Evolutionary conservation across 2,113 vertebrate species (phyloP).

Genomic region (Oreochromis spilurus): DNA sequence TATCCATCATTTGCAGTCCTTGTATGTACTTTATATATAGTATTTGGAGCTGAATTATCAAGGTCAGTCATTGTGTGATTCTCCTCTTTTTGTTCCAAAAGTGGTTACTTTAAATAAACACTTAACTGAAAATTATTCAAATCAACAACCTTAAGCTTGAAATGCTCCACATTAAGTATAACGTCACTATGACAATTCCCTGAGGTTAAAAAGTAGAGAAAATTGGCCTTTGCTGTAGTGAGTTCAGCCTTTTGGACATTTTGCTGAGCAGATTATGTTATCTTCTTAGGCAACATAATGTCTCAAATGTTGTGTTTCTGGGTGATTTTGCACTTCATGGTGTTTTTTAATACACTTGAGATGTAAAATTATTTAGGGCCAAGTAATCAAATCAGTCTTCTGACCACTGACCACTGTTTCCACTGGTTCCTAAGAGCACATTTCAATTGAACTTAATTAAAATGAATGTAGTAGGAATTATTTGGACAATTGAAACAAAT

Average conservation of each 20-base stretch:
- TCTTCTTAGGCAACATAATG: neutral
- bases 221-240: neutral
- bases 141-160: neutral
- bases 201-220: neutral
- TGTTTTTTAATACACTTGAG: constrained; percentile 13
- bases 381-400: constrained; percentile 42
- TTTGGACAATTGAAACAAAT: constrained; percentile 73
- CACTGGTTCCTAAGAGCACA: constrained; percentile 32
- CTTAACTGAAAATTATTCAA: neutral
- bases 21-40: neutral
- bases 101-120: neutral
- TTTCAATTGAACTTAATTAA: constrained; percentile 79
- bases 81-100: neutral
- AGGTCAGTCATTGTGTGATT: neutral
- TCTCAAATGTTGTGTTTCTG: neutral
- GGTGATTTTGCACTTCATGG: neutral
- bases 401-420: constrained; percentile 64
- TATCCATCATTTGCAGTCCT: neutral
- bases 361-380: constrained; percentile 7
- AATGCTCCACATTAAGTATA: neutral
- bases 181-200: neutral
- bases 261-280: neutral
- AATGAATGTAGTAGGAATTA: constrained; percentile 72
- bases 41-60: neutral
- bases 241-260: neutral